Evolutionary conservation across 1,140 invertebrate genomes (phyloP), one percentile per base, ranked within the genome.

Genomic region (Pseudomyrmex dendroicus): DNA sequence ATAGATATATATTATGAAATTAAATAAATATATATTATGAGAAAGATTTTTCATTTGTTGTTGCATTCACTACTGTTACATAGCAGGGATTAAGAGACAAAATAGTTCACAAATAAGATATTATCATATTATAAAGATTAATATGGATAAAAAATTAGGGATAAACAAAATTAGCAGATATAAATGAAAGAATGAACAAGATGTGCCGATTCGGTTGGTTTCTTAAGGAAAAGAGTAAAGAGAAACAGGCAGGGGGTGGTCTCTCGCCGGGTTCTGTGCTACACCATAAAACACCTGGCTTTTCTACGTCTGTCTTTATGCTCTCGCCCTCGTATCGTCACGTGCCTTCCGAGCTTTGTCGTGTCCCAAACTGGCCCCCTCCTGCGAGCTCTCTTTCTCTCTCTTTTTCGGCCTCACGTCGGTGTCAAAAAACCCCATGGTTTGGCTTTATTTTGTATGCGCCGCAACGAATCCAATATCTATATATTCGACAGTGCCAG

Each of bases 291-390:
- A 77, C 74, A 77, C 74, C 74, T 77, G 74, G 74, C 74, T 57
- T 67, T 68, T 77, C 74, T 77, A 77, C 50, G 63, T 77, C 63
- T 77, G 74, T 68, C 44, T 63, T 35, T 63, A 46, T 67, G 17
- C 61, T 76, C 73, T 76, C 48, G 73, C 73, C 61, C 73, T 76
- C 73, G 25, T 61, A 73, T 64, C 73, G 73, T 77, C 74, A 67
- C 63, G 74, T 77, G 74, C 74, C 63, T 77, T 63, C 35, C 74
- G 62, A 77, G 67, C 74, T 68, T 77, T 68, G 74, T 77, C 74
- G 67, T 77, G 67, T 77, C 74, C 74, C 9, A 77, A 77, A 77
- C 74, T 67, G 50, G 62, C 74, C 54, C 74, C 74, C 74, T 77
- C 35, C 63, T 44, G 50, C n/a, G 57, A 25, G 63, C 17, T 35